Evolutionary conservation across 2,797 vertebrate genomes (phyloP).

Genomic region (Sylvilagus floridanus): DNA sequence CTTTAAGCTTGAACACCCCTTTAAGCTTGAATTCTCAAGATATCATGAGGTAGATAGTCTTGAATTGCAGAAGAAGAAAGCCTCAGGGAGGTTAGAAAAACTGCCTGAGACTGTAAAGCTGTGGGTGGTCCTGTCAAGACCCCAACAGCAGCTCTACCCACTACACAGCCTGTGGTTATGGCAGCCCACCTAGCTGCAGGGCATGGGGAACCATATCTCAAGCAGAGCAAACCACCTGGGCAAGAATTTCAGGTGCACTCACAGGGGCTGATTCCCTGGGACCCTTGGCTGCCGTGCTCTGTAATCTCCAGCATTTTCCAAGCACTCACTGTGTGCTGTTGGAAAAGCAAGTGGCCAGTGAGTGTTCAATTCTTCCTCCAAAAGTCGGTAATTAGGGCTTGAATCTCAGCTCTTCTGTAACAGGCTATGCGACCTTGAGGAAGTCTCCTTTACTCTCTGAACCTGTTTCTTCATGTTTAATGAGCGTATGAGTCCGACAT

Average conservation of each 20-base stretch:
- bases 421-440: neutral
- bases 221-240: neutral
- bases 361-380: neutral
- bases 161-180: neutral
- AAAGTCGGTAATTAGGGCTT: constrained; percentile 12
- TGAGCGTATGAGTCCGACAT: constrained; percentile 10
- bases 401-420: constrained; percentile 18
- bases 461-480: constrained; percentile 40
- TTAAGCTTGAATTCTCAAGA: neutral
- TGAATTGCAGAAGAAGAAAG: neutral
- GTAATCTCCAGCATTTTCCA: neutral
- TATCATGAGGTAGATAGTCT: neutral
- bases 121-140: neutral
- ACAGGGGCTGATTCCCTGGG: neutral
- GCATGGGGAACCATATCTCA: neutral
- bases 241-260: neutral
- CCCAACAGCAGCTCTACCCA: neutral
- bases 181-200: neutral
- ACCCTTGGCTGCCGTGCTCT: neutral
- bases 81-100: neutral
- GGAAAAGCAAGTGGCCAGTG: neutral
- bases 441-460: neutral
- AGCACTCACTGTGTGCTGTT: neutral
- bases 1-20: neutral
- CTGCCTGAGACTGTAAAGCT: neutral